Conservation (phyloP, 2,113 vertebrate genomes). For the Neoarius graeffei region DNA sequence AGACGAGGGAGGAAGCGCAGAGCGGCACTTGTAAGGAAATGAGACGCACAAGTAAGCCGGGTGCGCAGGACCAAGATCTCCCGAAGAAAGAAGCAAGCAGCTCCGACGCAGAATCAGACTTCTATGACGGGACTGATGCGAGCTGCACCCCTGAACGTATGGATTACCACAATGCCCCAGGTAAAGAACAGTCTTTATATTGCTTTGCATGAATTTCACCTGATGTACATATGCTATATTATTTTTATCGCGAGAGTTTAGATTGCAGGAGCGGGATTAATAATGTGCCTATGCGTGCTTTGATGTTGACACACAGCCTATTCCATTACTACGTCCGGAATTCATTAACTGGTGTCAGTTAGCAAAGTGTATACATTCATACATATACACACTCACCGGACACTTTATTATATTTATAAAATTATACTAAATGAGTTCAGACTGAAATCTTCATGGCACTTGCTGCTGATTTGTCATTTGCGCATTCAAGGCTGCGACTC, state of each 20-base stretch:
- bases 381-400: not conserved
- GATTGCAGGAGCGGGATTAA: not conserved
- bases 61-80: conserved; percentile 72
- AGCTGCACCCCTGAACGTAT: conserved; percentile 96
- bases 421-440: no score
- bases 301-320: not conserved
- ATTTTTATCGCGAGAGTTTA: not conserved
- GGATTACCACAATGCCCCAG: conserved; percentile 91
- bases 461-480: not conserved
- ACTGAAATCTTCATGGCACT: not conserved
- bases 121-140: conserved; percentile 99
- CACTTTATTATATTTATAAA: not conserved
- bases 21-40: conserved; percentile 78
- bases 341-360: not conserved
- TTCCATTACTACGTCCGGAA: not conserved
- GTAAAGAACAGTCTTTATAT: conserved; percentile 63
- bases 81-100: conserved; percentile 87
- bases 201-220: not conserved
- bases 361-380: not conserved
- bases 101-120: conserved; percentile 97
- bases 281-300: not conserved
- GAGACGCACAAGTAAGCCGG: conserved; percentile 75
- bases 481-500: no score
- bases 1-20: conserved; percentile 74
- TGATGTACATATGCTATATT: not conserved